These are phyloP conservation scores for Otocyon megalotis DNA, from an alignment of 2,113 vertebrate genomes.

Conservation along the genomic window DNA sequence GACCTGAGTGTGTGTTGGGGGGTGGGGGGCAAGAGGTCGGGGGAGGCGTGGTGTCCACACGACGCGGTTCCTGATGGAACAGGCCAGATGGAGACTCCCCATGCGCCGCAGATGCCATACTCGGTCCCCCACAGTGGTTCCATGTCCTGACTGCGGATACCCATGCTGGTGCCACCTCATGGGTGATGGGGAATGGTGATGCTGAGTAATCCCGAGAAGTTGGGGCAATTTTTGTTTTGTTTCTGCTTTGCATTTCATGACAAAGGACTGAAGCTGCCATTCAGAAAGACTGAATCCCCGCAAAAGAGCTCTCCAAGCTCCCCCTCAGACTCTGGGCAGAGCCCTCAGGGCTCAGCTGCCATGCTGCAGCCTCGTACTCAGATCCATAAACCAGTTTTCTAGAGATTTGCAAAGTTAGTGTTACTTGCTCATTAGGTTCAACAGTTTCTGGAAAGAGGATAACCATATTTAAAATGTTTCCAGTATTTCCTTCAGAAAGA, in stretches of 20 bases:
- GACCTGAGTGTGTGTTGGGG: not conserved
- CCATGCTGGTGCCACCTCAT: not conserved
- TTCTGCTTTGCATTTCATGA: not conserved
- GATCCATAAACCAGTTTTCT: not conserved
- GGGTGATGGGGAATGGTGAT: too few relatives aligned
- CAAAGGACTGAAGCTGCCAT: not conserved
- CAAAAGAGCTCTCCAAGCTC: accelerated
- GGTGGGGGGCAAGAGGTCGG: too few relatives aligned
- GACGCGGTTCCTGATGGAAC: accelerated
- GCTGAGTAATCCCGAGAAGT: not conserved
- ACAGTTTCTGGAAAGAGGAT: slow-evolving; percentile 2
- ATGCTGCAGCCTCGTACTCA: too few relatives aligned
- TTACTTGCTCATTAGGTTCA: slow-evolving; percentile 33
- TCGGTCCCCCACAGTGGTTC: not conserved
- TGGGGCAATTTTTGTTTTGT: not conserved
- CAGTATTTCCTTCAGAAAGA: slow-evolving; percentile 64
- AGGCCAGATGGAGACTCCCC: not conserved
- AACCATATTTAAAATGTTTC: not conserved
- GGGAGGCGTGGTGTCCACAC: not conserved
- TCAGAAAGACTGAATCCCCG: not conserved
- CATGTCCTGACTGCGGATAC: not conserved
- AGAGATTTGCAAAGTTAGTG: slow-evolving; percentile 61
- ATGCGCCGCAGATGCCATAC: not conserved
- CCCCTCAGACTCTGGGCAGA: not conserved
- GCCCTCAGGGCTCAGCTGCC: accelerated